phyloP scores from a whole-genome alignment of 2,113 vertebrate genomes.

The Perccottus glenii region DNA sequence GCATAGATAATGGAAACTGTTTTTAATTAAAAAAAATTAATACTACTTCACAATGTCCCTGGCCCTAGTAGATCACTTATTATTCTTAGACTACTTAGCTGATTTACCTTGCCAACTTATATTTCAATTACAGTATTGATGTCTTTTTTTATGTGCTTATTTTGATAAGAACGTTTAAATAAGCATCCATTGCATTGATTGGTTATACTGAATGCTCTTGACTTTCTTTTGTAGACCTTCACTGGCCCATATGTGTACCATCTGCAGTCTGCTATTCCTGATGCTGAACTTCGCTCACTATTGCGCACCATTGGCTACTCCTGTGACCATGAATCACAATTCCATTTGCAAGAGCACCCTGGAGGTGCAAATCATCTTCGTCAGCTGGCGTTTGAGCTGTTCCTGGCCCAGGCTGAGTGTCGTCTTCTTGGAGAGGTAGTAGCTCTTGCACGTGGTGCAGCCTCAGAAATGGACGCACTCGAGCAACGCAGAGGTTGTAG shows the following conservation, averaged over 20 bases:
- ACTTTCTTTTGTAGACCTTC: slow-evolving; percentile 84
- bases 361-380: slow-evolving; percentile 84
- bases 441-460: slow-evolving; percentile 89
- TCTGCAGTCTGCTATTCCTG: slow-evolving; percentile 88
- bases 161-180: too few relatives aligned
- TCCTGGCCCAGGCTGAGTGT: slow-evolving; percentile 93
- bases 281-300: slow-evolving; percentile 87
- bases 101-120: too few relatives aligned
- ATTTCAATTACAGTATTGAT: too few relatives aligned
- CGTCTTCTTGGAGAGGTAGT: slow-evolving; percentile 92
- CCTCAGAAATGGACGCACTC: slow-evolving; percentile 88
- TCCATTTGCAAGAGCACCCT: slow-evolving; percentile 73
- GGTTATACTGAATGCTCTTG: not conserved
- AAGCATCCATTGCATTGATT: not conserved
- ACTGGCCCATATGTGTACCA: slow-evolving; percentile 97
- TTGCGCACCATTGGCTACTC: slow-evolving; percentile 91
- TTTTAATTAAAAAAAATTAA: too few relatives aligned
- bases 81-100: too few relatives aligned
- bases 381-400: slow-evolving; percentile 93
- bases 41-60: too few relatives aligned
- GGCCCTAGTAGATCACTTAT: too few relatives aligned
- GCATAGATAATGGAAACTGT: too few relatives aligned
- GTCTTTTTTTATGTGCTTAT: too few relatives aligned
- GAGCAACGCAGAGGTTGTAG: slow-evolving; percentile 84
- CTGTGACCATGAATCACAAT: slow-evolving; percentile 85